Base-by-base conservation (phyloP, 2,113 vertebrate species). In the Ophthalmolycus amberensis region DNA sequence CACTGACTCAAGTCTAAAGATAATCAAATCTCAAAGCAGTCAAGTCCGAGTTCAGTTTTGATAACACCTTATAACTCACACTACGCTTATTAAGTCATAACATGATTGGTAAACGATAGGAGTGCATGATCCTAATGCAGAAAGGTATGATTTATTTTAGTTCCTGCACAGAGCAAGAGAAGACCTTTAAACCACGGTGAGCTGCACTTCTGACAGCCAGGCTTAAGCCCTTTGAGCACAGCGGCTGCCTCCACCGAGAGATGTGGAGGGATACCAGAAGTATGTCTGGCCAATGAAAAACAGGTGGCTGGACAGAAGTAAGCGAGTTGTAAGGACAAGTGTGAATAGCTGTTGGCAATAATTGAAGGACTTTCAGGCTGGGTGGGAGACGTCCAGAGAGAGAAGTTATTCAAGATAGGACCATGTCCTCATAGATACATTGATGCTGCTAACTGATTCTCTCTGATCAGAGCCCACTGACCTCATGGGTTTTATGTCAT, bases 281-380 rank as follows among this genome's bases (percentile, higher is more conserved):
- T 77, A 79, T 80, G 86, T 85, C 82, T 29, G 27, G 85, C 73
- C 85, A 90, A 89, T 88, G 75, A 91, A 63, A 90, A 92, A 73
- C 89, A 93, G 90, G 90, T 91, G 88, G 76, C 85, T 90, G 83
- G 82, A 86, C 68, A 79, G 74, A 68, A 64, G 66, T 80, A 77
- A 89, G 92, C 50, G 81, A 91, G 66, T 86, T 79, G 65, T 85
- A 80, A 87, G 85, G 85, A 90, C 71, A 91, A 77, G 86, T 87
- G 75, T 80, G 77, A 92, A 90, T 88, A 80, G 25, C 68, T 63
- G 54, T 34, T 86, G 79, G 80, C 85, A 75, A 79, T 80, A 79
- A 78, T 20, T 85, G 40, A 86, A 56, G 70, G 69, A 62, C 64
- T 72, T 60, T 48, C 48, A 70, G 67, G 58, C 71, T 77, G 42